Evolutionary conservation across 2,888 invertebrate species (phyloP), one percentile per base, ranked within the genome.

Genomic region (Erynnis tages): DNA sequence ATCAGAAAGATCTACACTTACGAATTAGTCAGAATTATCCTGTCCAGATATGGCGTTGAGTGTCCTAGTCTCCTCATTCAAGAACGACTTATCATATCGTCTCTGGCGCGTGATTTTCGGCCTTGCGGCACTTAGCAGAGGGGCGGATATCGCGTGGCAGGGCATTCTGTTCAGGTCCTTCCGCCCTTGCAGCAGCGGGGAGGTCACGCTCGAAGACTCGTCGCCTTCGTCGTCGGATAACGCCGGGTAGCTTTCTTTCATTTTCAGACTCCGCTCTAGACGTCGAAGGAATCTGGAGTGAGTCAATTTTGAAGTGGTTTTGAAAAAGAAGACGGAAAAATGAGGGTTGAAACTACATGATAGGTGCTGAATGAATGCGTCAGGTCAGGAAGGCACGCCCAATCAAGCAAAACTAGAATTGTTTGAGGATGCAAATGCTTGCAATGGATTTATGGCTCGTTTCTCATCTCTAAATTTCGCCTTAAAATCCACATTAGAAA

Each of bases 251-350:
- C 87, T 91, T 69, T 93, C 93, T 63, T 92, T 92, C 75, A 92
- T 91, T 78, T 93, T 93, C 63, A 94, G 82, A 69, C 94, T 94
- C 68, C 92, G 90, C 70, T 94, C 94, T 66, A 94, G 78, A 61
- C 94, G 91, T 62, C 93, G 90, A 49, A 94, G 85, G 79, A 94
- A 94, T 80, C 94, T 94, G 71, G 43, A 50, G 50, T 50, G 43
- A 50, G 50, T 41, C 23, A 48, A 46, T 46, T 35, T 46, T 23
- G 25, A 34, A 45, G 8, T 2, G 21, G 11, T 21, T 21, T 37
- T 37, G 34, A 30, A 17, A 10, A 16, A 1, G 41, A 41, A 0
- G 14, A 16, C 29, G 8, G 17, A 2, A 29, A 17, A 1, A 13
- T 8, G 13, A 17, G 7, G 10, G 17, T n/a, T 11, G 21, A 10